Conservation (phyloP, 2,888 invertebrate genomes). For the Sceliomorpha sp. region DNA sequence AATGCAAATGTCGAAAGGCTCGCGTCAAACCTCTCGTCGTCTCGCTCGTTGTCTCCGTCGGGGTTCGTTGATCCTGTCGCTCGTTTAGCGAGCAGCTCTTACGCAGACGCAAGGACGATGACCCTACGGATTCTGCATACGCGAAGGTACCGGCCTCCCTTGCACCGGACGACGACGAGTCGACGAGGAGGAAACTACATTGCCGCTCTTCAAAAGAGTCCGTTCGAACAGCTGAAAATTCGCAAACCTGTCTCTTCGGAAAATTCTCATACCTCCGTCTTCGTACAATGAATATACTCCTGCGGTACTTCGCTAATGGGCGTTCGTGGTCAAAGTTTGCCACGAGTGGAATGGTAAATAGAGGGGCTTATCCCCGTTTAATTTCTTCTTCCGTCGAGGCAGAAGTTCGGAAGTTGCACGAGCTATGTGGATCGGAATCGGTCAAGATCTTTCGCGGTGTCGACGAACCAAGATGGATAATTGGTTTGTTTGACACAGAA, state of each 20-base stretch:
- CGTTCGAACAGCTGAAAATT: conserved; percentile 52
- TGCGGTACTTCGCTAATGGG: no score
- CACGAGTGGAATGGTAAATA: no score
- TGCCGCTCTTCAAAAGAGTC: conserved; percentile 31
- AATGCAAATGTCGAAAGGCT: conserved; percentile 47
- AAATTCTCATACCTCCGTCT: no score
- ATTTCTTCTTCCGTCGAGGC: no score
- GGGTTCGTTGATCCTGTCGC: conserved; percentile 59
- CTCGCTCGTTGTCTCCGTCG: conserved; percentile 49
- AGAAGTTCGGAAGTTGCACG: no score
- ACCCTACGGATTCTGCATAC: conserved; percentile 60
- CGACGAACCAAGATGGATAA: background rate
- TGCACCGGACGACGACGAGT: conserved; percentile 36
- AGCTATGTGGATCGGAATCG: no score
- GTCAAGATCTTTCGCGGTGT: no score
- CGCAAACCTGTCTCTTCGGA: conserved; percentile 36
- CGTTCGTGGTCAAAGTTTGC: no score
- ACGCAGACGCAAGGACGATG: conserved; percentile 68
- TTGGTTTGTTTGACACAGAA: no score
- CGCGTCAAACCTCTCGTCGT: conserved; percentile 38
- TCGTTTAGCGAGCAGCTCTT: conserved; percentile 59
- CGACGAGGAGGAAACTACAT: conserved; percentile 28
- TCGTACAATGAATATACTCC: no score
- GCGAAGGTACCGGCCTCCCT: conserved; percentile 35
- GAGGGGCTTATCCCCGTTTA: no score